phyloP scores from a whole-genome alignment of 2,797 vertebrate genomes.

The Triplophysa yarkandensis region DNA sequence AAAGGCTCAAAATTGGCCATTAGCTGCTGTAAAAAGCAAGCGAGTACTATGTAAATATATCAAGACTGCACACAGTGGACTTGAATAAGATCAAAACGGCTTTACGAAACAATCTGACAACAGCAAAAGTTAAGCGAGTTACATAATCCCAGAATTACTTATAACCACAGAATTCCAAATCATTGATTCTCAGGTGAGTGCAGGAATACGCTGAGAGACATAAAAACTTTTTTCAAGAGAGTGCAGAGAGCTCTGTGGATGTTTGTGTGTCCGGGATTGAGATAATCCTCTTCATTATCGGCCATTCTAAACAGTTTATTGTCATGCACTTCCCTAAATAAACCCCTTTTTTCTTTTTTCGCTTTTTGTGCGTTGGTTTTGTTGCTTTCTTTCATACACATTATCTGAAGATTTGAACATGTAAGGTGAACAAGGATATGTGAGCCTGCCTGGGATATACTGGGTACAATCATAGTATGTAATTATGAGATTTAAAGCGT shows the following conservation, averaged over 20 bases:
- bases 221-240: constrained; percentile 42
- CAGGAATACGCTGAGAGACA: not conserved
- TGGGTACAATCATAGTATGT: too few relatives aligned
- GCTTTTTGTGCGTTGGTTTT: constrained; percentile 80
- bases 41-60: constrained; percentile 46
- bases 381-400: constrained; percentile 74
- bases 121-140: constrained; percentile 36
- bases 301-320: constrained; percentile 85
- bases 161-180: constrained; percentile 35
- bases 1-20: constrained; percentile 42
- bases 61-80: constrained; percentile 8
- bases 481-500: too few relatives aligned
- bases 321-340: constrained; percentile 88
- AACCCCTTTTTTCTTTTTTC: constrained; percentile 85
- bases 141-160: constrained; percentile 35
- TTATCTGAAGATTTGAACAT: constrained; percentile 17
- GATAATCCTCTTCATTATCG: constrained; percentile 83
- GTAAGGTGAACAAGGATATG: constrained; percentile 36
- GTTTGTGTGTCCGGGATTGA: constrained; percentile 76
- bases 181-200: not conserved
- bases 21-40: constrained; percentile 25
- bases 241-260: constrained; percentile 78
- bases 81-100: constrained; percentile 40
- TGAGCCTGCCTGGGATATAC: too few relatives aligned
- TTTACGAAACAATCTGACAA: constrained; percentile 26